A percentile compares a stretch with the other conserved stretches of the same genome.
These are phyloP conservation scores for Drosophila colorata DNA, from an alignment of 2,888 invertebrate species.

Conservation along the genomic window DNA sequence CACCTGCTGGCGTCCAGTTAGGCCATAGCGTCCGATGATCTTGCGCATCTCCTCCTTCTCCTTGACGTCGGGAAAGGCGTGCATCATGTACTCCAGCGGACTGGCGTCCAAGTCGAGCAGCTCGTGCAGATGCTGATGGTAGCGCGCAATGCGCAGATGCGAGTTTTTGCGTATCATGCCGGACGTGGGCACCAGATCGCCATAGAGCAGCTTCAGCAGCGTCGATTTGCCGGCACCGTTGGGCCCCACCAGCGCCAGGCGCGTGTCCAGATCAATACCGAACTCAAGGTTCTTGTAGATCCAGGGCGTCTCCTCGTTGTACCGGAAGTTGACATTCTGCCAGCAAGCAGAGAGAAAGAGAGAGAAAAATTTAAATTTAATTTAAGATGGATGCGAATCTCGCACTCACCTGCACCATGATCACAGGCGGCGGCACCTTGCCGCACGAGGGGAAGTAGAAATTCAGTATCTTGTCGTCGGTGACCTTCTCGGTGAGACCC, in stretches of 20 bases:
- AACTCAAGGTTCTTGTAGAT: conserved; percentile 99
- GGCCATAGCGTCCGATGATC: conserved; percentile 98
- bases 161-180: conserved; percentile 99
- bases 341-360: background rate
- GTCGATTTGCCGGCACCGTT: conserved; percentile 99
- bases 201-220: conserved; percentile 96
- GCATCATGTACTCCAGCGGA: conserved; percentile 99
- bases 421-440: conserved; percentile 98
- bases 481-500: conserved; percentile 97
- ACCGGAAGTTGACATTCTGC: conserved; percentile 97
- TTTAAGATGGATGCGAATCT: background rate
- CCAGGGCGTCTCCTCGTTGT: conserved; percentile 93
- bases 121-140: conserved; percentile 99
- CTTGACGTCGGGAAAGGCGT: conserved; percentile 97
- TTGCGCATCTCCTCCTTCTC: conserved; percentile 99
- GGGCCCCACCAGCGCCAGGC: conserved; percentile 97
- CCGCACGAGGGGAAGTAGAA: conserved; percentile 99
- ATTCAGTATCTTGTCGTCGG: conserved; percentile 94
- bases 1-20: conserved; percentile 98
- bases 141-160: conserved; percentile 98
- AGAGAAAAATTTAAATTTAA: background rate
- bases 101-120: conserved; percentile 96
- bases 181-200: conserved; percentile 96
- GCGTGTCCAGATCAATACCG: conserved; percentile 98
- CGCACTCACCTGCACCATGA: conserved; percentile 94